Evolutionary conservation across 1,140 invertebrate species (phyloP), one percentile per base, ranked within the genome.

Genomic region (Vanessa tameamea): DNA sequence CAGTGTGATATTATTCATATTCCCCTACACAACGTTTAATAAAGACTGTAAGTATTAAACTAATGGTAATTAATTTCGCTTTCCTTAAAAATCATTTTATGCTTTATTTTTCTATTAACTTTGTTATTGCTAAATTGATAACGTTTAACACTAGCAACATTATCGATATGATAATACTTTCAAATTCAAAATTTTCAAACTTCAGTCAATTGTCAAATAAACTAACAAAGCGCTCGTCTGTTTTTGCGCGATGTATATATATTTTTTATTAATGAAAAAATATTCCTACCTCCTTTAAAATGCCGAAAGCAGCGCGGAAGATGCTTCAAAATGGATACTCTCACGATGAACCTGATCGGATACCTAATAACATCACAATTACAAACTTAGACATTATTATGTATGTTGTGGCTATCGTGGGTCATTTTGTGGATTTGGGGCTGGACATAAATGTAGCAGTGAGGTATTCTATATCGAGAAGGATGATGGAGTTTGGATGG

Each of bases 401-500:
- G 85, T 92, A 92, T 72, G 80, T 92, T 53, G 89, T 95, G 7
- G 94, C 94, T 5, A 95, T 95, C 57, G 83, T 94, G 53, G 94
- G 94, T 64, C 95, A 96, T 84, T 89, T 95, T n/a, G 87, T 95
- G 16, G 95, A 96, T 88, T 85, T 95, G 6, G 94, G 93, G 16
- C 86, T 95, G n/a, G 95, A 95, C 88, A 93, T 95, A 31, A 95
- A 95, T 86, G 86, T 95, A 20, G 95, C 95, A 47, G 94, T 95
- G 64, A 85, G 94, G 73, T 94, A 94, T 82, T 94, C 87, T 68
- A 65, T 91, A 71, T 89, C 91, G 47, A 81, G 86, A 43, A 88
- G 93, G 75, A 86, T 93, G 77, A 83, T 84, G 59, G 95, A 95
- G 77, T 95, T 95, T 81, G 91, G 93, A 11, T 93, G 94, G 78